Base-by-base conservation (phyloP, 2,797 vertebrate genomes). In the Gymnopithys bicolor region DNA sequence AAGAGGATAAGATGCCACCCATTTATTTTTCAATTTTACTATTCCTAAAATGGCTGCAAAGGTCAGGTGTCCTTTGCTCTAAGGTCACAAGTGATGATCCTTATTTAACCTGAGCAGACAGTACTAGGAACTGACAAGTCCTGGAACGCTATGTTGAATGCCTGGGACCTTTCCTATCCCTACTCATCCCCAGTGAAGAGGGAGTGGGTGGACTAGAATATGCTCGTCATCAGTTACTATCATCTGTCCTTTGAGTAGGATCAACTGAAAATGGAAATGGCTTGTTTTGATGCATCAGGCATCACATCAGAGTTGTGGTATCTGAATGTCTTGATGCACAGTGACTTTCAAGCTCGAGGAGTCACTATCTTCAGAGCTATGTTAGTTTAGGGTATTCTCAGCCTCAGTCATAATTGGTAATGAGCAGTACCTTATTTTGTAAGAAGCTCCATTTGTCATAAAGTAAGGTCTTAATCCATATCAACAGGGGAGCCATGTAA, bases 61-160 rank as follows among this genome's bases (percentile, higher is more conserved):
- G 19, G 19, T 12, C 8, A 4, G 39, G 39, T 39, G 39, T 39
- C 13, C 39, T 39, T 39, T 39, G 39, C 17, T 43, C 24, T 19
- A 39, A 60, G 56, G 8, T 13, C 41, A 59, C 10, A 21, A 41
- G 7, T 39, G n/a, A 87, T 46, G 25, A 53, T 56, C 21, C 7
- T 35, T 37, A 6, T 15, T 30, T 75, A 6, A 6, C 32, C 13
- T 4, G 2, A 73, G 13, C 5, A 76, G 16, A 10, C 17, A 17
- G 7, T 51, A 28, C 8, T n/a, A 45, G 23, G 12, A n/a, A n/a
- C 5, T 2, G 0, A 45, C 3, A 5, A 19, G 30, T 58, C 41
- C 35, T 49, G 33, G 23, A 69, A 94, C 60, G 5, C 37, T 85
- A 13, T 28, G 4, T 51, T 32, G 28, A 79, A 49, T 12, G 0